A percentile compares a stretch with the other conserved stretches of the same genome.
These are phyloP conservation scores for Metopolophium dirhodum DNA, from an alignment of 1,140 invertebrate genomes.

Conservation along the genomic window DNA sequence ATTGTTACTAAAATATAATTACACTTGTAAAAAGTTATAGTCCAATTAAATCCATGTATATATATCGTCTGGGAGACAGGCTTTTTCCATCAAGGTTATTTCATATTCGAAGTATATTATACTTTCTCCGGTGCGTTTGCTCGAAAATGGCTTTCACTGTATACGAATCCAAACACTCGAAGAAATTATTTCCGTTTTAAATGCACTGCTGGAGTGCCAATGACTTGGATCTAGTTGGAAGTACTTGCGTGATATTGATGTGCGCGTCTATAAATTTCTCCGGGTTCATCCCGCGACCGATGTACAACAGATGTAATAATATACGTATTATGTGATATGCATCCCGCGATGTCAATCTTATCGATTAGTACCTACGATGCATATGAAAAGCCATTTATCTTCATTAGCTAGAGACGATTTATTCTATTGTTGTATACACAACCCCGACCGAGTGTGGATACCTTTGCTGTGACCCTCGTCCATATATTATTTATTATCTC, in stretches of 20 bases:
- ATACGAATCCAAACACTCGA: slow-evolving; percentile 28
- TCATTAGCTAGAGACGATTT: neutral
- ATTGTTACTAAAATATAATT: neutral
- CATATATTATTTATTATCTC: neutral
- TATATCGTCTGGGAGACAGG: neutral
- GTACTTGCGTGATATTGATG: neutral
- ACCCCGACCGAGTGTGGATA: neutral
- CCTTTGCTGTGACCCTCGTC: neutral
- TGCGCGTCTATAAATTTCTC: neutral
- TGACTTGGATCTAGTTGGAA: slow-evolving; percentile 1
- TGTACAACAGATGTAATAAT: neutral
- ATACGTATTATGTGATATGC: neutral
- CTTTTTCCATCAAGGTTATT: slow-evolving; percentile 43
- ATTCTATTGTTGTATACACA: neutral
- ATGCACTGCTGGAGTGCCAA: neutral
- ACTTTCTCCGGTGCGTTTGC: slow-evolving; percentile 18
- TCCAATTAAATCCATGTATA: neutral
- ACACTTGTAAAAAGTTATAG: neutral
- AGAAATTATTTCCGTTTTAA: slow-evolving; percentile 39
- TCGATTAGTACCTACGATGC: neutral
- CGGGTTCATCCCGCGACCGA: neutral
- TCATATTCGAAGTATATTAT: slow-evolving; percentile 14
- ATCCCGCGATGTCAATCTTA: neutral
- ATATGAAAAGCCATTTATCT: neutral
- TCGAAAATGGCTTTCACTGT: slow-evolving; percentile 41